Percentiles rank a stretch among this genome's conserved stretches.
These are phyloP conservation scores for Pterois miles DNA, from an alignment of 2,797 vertebrate species.

Conservation along the genomic window DNA sequence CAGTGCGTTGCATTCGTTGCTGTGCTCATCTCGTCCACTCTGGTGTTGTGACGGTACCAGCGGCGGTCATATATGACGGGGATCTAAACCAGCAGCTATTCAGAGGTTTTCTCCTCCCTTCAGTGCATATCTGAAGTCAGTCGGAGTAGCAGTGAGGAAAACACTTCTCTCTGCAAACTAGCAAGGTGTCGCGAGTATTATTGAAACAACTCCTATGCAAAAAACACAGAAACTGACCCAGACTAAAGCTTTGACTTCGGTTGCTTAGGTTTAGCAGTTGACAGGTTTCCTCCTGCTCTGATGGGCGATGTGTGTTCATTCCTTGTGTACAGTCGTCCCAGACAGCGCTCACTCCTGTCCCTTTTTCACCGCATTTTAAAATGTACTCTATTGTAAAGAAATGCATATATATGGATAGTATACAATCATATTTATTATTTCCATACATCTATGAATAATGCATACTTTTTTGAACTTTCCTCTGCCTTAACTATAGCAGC, in stretches of 20 bases:
- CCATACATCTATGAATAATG: slow-evolving; percentile 64
- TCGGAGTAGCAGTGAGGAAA: slow-evolving; percentile 35
- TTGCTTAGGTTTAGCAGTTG: slow-evolving; percentile 55
- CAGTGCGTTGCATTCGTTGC: background rate
- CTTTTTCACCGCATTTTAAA: slow-evolving; percentile 62
- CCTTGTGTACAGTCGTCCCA: slow-evolving; percentile 46
- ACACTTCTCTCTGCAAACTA: slow-evolving; percentile 53
- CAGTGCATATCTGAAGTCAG: slow-evolving; percentile 30
- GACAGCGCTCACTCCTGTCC: slow-evolving; percentile 38
- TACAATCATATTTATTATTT: slow-evolving; percentile 83
- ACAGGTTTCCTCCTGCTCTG: slow-evolving; percentile 54
- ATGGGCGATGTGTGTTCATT: slow-evolving; percentile 48
- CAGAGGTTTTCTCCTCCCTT: slow-evolving; percentile 45
- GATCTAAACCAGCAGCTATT: slow-evolving; percentile 70
- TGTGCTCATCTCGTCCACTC: background rate
- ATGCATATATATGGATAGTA: slow-evolving; percentile 71
- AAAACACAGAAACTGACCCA: slow-evolving; percentile 39
- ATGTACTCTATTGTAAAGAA: slow-evolving; percentile 75
- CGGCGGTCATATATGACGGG: slow-evolving; percentile 23
- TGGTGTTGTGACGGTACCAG: background rate
- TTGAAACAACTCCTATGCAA: slow-evolving; percentile 80
- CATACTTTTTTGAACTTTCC: slow-evolving; percentile 45
- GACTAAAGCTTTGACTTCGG: slow-evolving; percentile 64
- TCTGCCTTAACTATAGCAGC: slow-evolving; percentile 78
- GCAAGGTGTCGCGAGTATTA: slow-evolving; percentile 72